A percentile compares a stretch with the other conserved stretches of the same genome.
phyloP scores from a whole-genome alignment of 2,888 invertebrate species.

The Mycalesis mineus region DNA sequence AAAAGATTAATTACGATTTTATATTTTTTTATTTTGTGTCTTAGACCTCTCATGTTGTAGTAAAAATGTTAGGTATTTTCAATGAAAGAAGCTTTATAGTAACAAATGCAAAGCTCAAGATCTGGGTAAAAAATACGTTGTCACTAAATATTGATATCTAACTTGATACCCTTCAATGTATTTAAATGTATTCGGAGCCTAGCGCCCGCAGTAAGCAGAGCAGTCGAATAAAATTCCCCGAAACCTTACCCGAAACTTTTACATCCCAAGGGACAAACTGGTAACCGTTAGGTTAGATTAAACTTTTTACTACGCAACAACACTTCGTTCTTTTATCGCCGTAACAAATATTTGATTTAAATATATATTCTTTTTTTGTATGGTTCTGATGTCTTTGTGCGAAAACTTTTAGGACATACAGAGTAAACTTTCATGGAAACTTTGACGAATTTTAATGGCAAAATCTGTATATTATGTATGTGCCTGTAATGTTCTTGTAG shows the following conservation, averaged over 20 bases:
- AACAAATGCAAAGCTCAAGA: background rate
- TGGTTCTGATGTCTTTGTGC: background rate
- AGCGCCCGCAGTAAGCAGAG: slow-evolving; percentile 42
- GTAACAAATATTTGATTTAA: slow-evolving; percentile 21
- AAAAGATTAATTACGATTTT: no score
- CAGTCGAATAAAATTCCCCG: slow-evolving; percentile 46
- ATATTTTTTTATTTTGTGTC: no score
- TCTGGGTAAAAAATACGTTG: background rate
- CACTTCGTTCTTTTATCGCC: slow-evolving; percentile 39
- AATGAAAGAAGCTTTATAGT: background rate
- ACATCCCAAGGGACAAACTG: slow-evolving; percentile 42
- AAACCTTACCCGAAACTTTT: slow-evolving; percentile 47
- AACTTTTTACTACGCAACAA: slow-evolving; percentile 41
- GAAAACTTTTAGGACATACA: background rate
- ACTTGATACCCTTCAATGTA: slow-evolving; percentile 35
- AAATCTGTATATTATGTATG: no score
- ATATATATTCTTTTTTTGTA: slow-evolving; percentile 6
- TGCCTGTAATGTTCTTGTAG: no score
- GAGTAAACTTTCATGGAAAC: background rate
- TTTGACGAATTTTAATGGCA: no score
- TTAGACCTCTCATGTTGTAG: no score
- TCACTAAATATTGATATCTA: slow-evolving; percentile 13
- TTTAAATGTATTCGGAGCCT: slow-evolving; percentile 57
- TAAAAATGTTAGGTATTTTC: background rate
- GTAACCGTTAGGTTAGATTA: slow-evolving; percentile 49